Evolutionary conservation across 2,113 vertebrate genomes (phyloP).

Genomic region (Litocranius walleri): DNA sequence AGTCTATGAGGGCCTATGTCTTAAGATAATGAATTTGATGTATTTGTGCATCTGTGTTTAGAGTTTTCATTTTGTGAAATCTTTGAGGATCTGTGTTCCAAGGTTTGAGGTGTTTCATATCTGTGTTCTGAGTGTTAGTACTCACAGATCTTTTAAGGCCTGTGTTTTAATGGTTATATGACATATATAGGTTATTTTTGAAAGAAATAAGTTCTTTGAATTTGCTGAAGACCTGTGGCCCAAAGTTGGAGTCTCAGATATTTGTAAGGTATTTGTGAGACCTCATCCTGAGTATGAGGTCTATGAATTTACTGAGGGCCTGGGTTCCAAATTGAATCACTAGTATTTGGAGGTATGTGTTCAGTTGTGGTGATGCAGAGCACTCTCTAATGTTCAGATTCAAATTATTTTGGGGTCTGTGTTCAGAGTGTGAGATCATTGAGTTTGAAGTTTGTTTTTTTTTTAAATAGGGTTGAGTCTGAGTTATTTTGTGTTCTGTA

Average conservation of each 20-base stretch:
- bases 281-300: neutral
- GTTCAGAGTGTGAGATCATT: neutral
- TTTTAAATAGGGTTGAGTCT: neutral
- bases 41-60: neutral
- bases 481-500: neutral
- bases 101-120: neutral
- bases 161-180: neutral
- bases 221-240: neutral
- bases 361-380: neutral
- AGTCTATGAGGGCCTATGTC: neutral
- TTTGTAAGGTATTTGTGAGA: neutral
- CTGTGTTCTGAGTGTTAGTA: neutral
- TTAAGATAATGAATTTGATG: neutral
- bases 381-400: neutral
- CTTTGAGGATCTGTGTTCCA: neutral
- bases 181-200: neutral
- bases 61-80: neutral
- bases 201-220: neutral
- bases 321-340: neutral
- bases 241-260: neutral
- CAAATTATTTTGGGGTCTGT: neutral
- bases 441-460: neutral
- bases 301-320: neutral
- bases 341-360: neutral
- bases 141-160: neutral